phyloP scores from a whole-genome alignment of 2,797 vertebrate genomes.

The Lerista edwardsae region DNA sequence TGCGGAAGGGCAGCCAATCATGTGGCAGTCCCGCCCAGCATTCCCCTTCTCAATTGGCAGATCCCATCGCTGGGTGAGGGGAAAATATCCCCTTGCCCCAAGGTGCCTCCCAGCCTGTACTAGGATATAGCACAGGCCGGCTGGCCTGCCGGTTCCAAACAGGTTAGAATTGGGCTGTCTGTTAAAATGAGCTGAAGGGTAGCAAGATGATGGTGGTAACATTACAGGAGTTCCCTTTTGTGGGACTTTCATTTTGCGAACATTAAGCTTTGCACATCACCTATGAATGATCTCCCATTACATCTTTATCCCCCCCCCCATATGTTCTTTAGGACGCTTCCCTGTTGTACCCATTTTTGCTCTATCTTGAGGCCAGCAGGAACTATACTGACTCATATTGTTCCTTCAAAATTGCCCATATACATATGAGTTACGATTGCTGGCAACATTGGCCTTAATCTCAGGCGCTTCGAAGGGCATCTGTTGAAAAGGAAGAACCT shows the following conservation, averaged over 20 bases:
- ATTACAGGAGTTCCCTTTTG: background rate
- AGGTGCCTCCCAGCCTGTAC: no score
- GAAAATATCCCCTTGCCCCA: no score
- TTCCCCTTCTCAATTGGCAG: no score
- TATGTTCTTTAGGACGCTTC: background rate
- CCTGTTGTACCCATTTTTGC: background rate
- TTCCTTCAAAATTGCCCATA: background rate
- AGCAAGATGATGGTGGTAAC: background rate
- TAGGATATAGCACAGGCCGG: no score
- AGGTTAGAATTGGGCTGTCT: no score
- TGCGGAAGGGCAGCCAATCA: no score
- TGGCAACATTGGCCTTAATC: slow-evolving; percentile 7
- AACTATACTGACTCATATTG: slow-evolving; percentile 2
- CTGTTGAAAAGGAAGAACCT: background rate
- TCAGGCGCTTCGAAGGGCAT: background rate
- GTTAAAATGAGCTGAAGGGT: slow-evolving; percentile 7
- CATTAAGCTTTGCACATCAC: background rate
- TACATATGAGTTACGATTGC: slow-evolving; percentile 13
- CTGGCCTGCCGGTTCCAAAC: no score
- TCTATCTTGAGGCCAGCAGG: slow-evolving; percentile 11
- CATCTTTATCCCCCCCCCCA: background rate
- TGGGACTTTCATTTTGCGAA: background rate
- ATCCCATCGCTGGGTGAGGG: no score
- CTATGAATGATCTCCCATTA: background rate
- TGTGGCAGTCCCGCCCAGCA: no score